These are phyloP conservation scores for Pleuronectes platessa DNA, from an alignment of 2,113 vertebrate species.

Conservation along the genomic window DNA sequence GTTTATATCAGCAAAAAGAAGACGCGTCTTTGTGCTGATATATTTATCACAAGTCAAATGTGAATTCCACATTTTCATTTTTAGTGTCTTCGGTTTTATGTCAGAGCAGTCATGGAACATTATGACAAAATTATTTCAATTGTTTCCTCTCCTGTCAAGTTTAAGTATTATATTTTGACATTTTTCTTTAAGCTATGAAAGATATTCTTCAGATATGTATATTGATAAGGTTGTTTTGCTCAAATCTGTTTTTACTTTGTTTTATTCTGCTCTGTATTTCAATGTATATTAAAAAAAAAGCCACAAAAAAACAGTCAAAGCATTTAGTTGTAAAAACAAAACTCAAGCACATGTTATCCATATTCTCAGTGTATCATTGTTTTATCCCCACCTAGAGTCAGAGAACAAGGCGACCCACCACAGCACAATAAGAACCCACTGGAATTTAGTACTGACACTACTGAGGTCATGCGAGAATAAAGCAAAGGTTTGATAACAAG, in stretches of 20 bases:
- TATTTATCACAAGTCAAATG: too few species aligned
- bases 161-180: neutral
- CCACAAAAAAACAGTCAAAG: neutral
- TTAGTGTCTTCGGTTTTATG: too few species aligned
- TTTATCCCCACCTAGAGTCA: constrained; percentile 20
- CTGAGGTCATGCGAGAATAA: constrained; percentile 48
- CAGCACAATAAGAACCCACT: constrained; percentile 43
- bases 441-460: constrained; percentile 30
- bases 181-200: too few species aligned
- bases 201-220: neutral
- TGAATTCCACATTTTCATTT: too few species aligned
- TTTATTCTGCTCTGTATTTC: too few species aligned
- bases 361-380: neutral
- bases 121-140: too few species aligned
- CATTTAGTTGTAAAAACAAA: neutral
- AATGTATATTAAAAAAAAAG: too few species aligned
- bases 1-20: neutral
- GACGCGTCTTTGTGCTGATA: too few species aligned
- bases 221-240: neutral
- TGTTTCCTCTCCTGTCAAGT: too few species aligned
- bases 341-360: constrained; percentile 4
- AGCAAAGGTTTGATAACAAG: constrained; percentile 8
- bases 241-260: too few species aligned
- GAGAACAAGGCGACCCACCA: constrained; percentile 33
- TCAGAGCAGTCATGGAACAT: too few species aligned